Evolutionary conservation across 2,888 invertebrate species (phyloP).

Genomic region (Caenorhabditis sp.): DNA sequence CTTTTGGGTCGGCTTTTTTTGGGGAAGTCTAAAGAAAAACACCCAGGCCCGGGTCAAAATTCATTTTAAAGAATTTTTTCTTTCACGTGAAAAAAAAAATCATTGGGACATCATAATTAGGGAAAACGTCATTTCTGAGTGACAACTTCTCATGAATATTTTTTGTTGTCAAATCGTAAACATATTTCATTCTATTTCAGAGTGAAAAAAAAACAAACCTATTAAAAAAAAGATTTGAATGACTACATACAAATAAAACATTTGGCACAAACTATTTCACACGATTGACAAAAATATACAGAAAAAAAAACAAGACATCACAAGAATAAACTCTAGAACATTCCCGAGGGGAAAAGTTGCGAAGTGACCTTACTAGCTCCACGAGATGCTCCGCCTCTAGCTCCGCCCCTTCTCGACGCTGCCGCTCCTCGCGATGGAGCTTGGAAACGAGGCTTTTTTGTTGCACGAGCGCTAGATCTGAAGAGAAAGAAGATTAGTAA

Average conservation of each 20-base stretch:
- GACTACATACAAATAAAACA: background rate
- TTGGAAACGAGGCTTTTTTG: constrained; percentile 10
- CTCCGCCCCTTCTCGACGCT: background rate
- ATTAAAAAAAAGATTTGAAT: background rate
- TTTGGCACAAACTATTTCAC: background rate
- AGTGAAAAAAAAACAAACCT: too few species aligned
- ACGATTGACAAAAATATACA: background rate
- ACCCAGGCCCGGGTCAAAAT: too few species aligned
- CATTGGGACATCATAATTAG: too few species aligned
- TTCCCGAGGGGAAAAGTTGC: background rate
- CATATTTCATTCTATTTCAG: too few species aligned
- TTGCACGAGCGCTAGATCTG: constrained; percentile 17
- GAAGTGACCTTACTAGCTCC: background rate
- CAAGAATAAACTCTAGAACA: background rate
- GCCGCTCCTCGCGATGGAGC: constrained; percentile 5
- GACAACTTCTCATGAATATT: too few species aligned
- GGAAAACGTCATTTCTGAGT: too few species aligned
- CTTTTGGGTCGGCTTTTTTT: too few species aligned
- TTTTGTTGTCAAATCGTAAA: too few species aligned
- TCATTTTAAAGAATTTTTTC: too few species aligned
- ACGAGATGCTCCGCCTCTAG: background rate
- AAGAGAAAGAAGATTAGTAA: background rate
- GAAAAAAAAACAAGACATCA: background rate
- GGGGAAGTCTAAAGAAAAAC: too few species aligned
- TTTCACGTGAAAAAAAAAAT: too few species aligned